phyloP scores from a whole-genome alignment of 2,888 invertebrate species.

The Polia nebulosa region DNA sequence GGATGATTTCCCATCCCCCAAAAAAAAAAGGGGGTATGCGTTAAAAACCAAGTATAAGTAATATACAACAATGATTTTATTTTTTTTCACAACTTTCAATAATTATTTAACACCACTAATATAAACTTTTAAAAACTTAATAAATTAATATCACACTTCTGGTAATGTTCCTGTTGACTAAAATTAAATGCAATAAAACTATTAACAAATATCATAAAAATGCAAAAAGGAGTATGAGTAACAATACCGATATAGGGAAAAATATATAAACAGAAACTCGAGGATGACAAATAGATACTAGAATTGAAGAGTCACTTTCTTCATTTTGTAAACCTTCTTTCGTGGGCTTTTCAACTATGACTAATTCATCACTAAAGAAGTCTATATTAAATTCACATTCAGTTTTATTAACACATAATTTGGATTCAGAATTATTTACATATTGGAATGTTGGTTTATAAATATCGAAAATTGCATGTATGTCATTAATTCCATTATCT shows the following conservation, averaged over 20 bases:
- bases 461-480: slow-evolving; percentile 96
- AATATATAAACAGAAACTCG: slow-evolving; percentile 95
- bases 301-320: slow-evolving; percentile 93
- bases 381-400: slow-evolving; percentile 94
- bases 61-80: slow-evolving; percentile 6
- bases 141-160: slow-evolving; percentile 89
- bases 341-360: slow-evolving; percentile 96
- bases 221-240: slow-evolving; percentile 95
- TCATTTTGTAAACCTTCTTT: slow-evolving; percentile 95
- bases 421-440: slow-evolving; percentile 92
- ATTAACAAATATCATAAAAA: slow-evolving; percentile 92
- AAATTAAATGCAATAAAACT: slow-evolving; percentile 78
- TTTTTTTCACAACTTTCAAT: slow-evolving; percentile 42
- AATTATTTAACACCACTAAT: slow-evolving; percentile 54
- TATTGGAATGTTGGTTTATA: slow-evolving; percentile 96
- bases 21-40: too few relatives aligned
- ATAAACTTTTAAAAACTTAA: slow-evolving; percentile 71
- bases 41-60: too few relatives aligned
- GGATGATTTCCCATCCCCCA: too few relatives aligned
- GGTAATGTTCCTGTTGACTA: slow-evolving; percentile 86
- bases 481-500: slow-evolving; percentile 95
- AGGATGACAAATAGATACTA: slow-evolving; percentile 95
- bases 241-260: slow-evolving; percentile 94
- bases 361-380: slow-evolving; percentile 94
- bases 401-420: slow-evolving; percentile 94